Evolutionary conservation across 2,888 invertebrate species (phyloP), one percentile per base, ranked within the genome.

Genomic region (Athetis lepigone): DNA sequence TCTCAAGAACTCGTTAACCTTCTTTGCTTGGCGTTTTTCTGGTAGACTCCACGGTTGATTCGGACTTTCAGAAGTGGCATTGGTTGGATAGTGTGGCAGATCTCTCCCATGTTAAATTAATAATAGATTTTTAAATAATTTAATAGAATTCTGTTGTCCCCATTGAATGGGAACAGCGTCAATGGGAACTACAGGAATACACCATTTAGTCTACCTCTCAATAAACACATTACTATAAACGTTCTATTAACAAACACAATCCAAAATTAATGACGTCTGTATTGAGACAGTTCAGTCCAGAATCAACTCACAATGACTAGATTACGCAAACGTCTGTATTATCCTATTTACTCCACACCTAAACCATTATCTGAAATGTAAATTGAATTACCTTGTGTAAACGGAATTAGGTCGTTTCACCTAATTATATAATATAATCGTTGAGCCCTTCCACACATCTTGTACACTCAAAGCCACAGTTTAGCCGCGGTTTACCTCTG

Each of bases 381-480:
- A 52, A 70, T 57, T 51, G 71, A 70, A 75, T 70, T 55, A 42
- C 54, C 21, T 7, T 21, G 18, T 40, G 45, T 64, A 56, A 70
- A 75, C 45, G 37, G 62, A 62, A 62, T 70, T 51, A 70, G 58
- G 46, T 50, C 45, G 77, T 56, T 50, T 45, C 27, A 36, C 58
- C 61, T 78, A 70, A 78, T 76, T 70, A 61, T 39, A 59, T 45
- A 25, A 69, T 63, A 25, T 68, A 77, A 69, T 66, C 51, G 49
- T 46, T 52, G n/a, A n/a, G 40, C 47, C 69, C 42, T 64, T 72
- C 83, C 85, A 80, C 88, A 84, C 85, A 88, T 91, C 92, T 84
- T 84, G 85, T 82, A 83, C 91, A 90, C 81, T 84, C 86, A 75
- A 88, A 88, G 81, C 90, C 91, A 76, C 90, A 91, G 88, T 90